These are phyloP conservation scores for Hypomecis atomaria DNA, from an alignment of 2,888 invertebrate species.

Conservation along the genomic window DNA sequence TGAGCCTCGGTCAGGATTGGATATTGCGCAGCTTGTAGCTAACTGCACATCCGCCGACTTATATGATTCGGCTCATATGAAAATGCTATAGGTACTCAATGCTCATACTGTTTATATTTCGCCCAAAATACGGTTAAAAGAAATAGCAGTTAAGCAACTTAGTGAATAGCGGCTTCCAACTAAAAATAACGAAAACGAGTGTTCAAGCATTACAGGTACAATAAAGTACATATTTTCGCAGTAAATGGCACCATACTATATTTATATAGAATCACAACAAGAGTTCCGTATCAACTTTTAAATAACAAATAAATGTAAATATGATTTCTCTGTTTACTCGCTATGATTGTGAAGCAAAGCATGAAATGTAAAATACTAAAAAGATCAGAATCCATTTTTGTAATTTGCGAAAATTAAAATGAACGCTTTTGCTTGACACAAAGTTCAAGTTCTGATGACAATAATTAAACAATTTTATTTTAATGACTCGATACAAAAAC, in stretches of 20 bases:
- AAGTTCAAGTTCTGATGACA: neutral
- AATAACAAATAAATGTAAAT: slow-evolving; percentile 21
- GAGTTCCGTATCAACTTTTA: slow-evolving; percentile 40
- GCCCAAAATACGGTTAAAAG: slow-evolving; percentile 17
- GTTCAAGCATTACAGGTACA: slow-evolving; percentile 67
- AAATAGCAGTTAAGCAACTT: slow-evolving; percentile 58
- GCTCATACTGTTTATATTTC: slow-evolving; percentile 21
- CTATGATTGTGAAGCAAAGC: slow-evolving; percentile 22
- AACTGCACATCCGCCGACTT: too few relatives aligned
- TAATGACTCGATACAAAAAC: slow-evolving; percentile 42
- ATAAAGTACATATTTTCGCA: slow-evolving; percentile 66
- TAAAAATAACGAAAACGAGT: slow-evolving; percentile 61
- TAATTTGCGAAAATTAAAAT: slow-evolving; percentile 6
- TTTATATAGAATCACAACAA: slow-evolving; percentile 72
- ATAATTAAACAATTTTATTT: slow-evolving; percentile 20
- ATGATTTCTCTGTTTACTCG: slow-evolving; percentile 7
- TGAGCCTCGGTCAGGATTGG: too few relatives aligned
- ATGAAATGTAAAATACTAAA: slow-evolving; percentile 21
- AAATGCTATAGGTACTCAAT: neutral
- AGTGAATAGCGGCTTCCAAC: slow-evolving; percentile 53
- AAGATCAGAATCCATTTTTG: slow-evolving; percentile 3
- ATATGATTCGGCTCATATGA: too few relatives aligned
- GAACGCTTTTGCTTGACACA: slow-evolving; percentile 10
- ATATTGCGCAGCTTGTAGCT: too few relatives aligned
- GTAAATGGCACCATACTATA: slow-evolving; percentile 80